Percentiles rank a stretch among this genome's conserved stretches.
These are phyloP conservation scores for Hydrochoerus hydrochaeris DNA, from an alignment of 2,113 vertebrate genomes.

Conservation along the genomic window DNA sequence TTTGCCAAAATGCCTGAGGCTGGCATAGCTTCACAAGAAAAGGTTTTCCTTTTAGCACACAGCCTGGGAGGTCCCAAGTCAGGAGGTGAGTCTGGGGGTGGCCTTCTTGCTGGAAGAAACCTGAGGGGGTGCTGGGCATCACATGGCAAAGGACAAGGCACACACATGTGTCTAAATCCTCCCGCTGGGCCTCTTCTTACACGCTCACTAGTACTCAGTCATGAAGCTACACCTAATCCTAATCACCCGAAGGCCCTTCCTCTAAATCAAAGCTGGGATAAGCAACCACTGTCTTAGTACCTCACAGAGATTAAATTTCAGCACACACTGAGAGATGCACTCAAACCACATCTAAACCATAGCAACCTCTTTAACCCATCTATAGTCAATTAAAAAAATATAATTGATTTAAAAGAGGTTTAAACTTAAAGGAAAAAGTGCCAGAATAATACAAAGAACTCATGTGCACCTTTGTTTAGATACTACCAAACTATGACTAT, in stretches of 20 bases:
- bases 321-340: background rate
- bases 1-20: background rate
- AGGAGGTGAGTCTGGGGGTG: background rate
- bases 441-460: background rate
- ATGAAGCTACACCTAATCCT: background rate
- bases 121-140: background rate
- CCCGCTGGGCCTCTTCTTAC: background rate
- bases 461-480: background rate
- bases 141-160: background rate
- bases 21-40: background rate
- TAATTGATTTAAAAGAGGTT: constrained; percentile 19
- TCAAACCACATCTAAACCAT: background rate
- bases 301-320: background rate
- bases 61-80: background rate
- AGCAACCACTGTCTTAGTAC: background rate
- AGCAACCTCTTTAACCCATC: background rate
- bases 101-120: background rate
- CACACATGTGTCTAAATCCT: background rate
- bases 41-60: background rate
- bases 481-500: background rate
- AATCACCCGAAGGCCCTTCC: background rate
- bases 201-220: background rate
- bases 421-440: constrained; percentile 17
- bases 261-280: background rate
- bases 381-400: background rate